Percentiles rank a stretch among this genome's conserved stretches.
phyloP scores from a whole-genome alignment of 1,140 invertebrate species.

The Drosophila teissieri region DNA sequence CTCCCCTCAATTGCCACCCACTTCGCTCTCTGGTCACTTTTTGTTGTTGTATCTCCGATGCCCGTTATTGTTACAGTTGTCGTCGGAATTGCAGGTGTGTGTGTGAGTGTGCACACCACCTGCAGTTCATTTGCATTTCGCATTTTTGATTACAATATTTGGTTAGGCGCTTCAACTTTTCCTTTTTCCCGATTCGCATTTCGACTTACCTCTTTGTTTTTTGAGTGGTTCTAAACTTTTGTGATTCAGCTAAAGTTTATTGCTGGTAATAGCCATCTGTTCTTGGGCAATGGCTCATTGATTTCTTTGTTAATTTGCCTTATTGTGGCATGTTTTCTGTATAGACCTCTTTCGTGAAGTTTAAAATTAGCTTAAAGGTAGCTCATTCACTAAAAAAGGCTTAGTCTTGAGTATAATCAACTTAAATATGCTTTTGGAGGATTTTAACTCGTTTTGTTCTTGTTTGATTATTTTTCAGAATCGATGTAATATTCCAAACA shows the following conservation, averaged over 20 bases:
- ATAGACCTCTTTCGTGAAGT: not conserved
- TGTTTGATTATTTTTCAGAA: too few relatives aligned
- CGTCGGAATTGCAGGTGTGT: not conserved
- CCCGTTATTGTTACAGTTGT: slow-evolving; percentile 48
- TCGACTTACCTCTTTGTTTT: slow-evolving; percentile 6
- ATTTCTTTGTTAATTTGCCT: slow-evolving; percentile 11
- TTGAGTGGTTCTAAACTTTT: slow-evolving; percentile 10
- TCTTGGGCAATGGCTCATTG: slow-evolving; percentile 43
- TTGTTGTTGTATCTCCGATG: slow-evolving; percentile 15
- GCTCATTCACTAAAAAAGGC: too few relatives aligned
- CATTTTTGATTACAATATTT: slow-evolving; percentile 32
- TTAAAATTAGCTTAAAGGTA: not conserved
- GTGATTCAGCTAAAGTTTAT: slow-evolving; percentile 34
- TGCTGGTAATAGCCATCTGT: slow-evolving; percentile 43
- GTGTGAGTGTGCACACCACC: slow-evolving; percentile 19
- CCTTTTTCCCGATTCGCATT: slow-evolving; percentile 5
- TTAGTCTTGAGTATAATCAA: too few relatives aligned
- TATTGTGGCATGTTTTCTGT: slow-evolving; percentile 18
- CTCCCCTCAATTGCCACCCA: not conserved
- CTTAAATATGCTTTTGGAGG: too few relatives aligned
- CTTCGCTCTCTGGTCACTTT: slow-evolving; percentile 26
- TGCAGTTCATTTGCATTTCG: slow-evolving; percentile 54
- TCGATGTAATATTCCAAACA: too few relatives aligned
- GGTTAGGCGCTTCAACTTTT: not conserved
- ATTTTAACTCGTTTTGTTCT: too few relatives aligned